Conservation (phyloP, 1,140 invertebrate species). For the Drosophila bocki region DNA sequence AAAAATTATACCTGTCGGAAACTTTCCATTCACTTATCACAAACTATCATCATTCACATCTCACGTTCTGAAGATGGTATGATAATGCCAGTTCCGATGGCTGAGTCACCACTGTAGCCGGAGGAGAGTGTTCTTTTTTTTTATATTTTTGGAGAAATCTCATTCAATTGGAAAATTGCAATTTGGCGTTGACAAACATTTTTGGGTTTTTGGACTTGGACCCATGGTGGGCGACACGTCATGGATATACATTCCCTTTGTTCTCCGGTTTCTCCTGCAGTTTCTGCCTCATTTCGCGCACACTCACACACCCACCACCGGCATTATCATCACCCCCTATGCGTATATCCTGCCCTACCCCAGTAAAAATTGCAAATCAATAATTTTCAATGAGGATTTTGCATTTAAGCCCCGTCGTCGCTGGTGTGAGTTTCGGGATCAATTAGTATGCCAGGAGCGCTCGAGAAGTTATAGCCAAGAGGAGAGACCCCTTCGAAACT, state of each 20-base stretch:
- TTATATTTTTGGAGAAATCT: constrained; percentile 1
- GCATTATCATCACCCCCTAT: constrained; percentile 2
- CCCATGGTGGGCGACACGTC: constrained; percentile 37
- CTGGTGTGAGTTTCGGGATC: constrained; percentile 15
- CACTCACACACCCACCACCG: constrained; percentile 5
- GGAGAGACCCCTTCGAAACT: constrained; percentile 7
- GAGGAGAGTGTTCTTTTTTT: neutral
- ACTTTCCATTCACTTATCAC: constrained; percentile 3
- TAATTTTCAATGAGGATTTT: constrained; percentile 78
- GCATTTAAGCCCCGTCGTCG: constrained; percentile 24
- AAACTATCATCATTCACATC: neutral
- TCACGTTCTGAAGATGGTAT: constrained; percentile 10
- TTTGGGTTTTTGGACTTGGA: constrained; percentile 1
- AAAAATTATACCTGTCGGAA: neutral
- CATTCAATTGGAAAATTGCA: constrained; percentile 48
- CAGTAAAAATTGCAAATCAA: constrained; percentile 68
- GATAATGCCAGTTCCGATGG: constrained; percentile 1
- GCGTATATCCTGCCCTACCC: constrained; percentile 28
- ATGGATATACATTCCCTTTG: constrained; percentile 36
- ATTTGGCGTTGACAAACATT: constrained; percentile 26
- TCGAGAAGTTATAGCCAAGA: constrained; percentile 7
- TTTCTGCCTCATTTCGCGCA: constrained; percentile 66
- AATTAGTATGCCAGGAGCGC: constrained; percentile 63
- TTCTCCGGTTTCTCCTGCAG: constrained; percentile 25
- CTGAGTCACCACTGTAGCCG: constrained; percentile 4